phyloP scores from a whole-genome alignment of 2,888 invertebrate genomes.

The Epinotia brunnichana region DNA sequence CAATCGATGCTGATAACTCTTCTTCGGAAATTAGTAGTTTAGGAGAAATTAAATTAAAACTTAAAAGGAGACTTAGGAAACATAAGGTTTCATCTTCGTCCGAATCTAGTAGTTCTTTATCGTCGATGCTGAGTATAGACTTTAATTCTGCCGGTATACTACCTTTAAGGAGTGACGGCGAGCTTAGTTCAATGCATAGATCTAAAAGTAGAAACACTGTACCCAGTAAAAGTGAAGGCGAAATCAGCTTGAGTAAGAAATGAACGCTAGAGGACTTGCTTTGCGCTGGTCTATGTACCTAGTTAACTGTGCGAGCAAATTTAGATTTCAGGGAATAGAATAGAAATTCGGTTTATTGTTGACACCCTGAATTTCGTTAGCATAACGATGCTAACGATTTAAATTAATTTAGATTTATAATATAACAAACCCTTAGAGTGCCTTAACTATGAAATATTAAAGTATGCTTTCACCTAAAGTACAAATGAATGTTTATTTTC shows the following conservation, averaged over 20 bases:
- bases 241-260: slow-evolving; percentile 59
- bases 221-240: slow-evolving; percentile 62
- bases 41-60: slow-evolving; percentile 68
- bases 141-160: slow-evolving; percentile 60
- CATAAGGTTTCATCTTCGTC: slow-evolving; percentile 59
- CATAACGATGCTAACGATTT: not conserved
- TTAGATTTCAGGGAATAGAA: not conserved
- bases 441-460: slow-evolving; percentile 39
- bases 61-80: slow-evolving; percentile 59
- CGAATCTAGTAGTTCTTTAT: slow-evolving; percentile 63
- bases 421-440: slow-evolving; percentile 8
- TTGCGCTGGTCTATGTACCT: slow-evolving; percentile 7
- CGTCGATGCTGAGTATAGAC: slow-evolving; percentile 64
- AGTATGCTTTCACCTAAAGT: slow-evolving; percentile 65
- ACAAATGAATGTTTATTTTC: slow-evolving; percentile 62
- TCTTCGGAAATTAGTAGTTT: slow-evolving; percentile 78
- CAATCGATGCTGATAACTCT: slow-evolving; percentile 68
- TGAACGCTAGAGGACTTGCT: slow-evolving; percentile 40
- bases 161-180: slow-evolving; percentile 73
- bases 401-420: not conserved
- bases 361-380: not conserved
- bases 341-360: not conserved
- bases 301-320: not conserved
- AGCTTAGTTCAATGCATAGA: slow-evolving; percentile 62
- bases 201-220: slow-evolving; percentile 50